phyloP scores from a whole-genome alignment of 2,888 invertebrate species.

The Teleogryllus oceanicus region DNA sequence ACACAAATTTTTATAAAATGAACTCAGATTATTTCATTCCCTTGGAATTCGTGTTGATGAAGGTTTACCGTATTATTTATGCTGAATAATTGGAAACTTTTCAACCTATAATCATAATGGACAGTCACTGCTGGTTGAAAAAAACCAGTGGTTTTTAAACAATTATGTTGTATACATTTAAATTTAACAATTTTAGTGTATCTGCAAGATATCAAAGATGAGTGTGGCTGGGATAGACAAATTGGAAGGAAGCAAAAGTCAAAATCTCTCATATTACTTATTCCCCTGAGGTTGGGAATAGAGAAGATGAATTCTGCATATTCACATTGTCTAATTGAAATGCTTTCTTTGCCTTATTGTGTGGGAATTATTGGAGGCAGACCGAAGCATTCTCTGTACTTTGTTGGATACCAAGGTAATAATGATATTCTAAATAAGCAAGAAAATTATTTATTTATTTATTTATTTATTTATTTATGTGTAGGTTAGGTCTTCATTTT shows the following conservation, averaged over 20 bases:
- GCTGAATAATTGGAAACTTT: no score
- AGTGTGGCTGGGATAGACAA: constrained; percentile 48
- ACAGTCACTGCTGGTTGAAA: background rate
- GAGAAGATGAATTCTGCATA: constrained; percentile 83
- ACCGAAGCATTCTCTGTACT: constrained; percentile 89
- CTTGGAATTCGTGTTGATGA: no score
- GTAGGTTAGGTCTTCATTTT: no score
- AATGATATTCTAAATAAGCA: no score
- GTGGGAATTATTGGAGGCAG: constrained; percentile 91
- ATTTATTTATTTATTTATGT: no score
- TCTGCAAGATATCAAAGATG: constrained; percentile 69
- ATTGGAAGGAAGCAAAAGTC: constrained; percentile 48
- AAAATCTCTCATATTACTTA: constrained; percentile 76
- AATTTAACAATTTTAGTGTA: constrained; percentile 56
- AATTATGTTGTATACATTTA: constrained; percentile 11
- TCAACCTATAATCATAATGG: no score
- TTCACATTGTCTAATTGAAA: constrained; percentile 72
- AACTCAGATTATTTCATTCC: no score
- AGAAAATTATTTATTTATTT: no score
- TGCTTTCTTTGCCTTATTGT: constrained; percentile 76
- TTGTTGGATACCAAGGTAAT: constrained; percentile 81
- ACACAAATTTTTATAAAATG: no score
- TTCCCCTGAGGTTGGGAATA: constrained; percentile 82
- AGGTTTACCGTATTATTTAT: no score
- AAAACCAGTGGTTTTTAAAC: background rate